Percentiles rank a stretch among this genome's conserved stretches.
phyloP scores from a whole-genome alignment of 2,797 vertebrate genomes.

The Phoeniculus purpureus region DNA sequence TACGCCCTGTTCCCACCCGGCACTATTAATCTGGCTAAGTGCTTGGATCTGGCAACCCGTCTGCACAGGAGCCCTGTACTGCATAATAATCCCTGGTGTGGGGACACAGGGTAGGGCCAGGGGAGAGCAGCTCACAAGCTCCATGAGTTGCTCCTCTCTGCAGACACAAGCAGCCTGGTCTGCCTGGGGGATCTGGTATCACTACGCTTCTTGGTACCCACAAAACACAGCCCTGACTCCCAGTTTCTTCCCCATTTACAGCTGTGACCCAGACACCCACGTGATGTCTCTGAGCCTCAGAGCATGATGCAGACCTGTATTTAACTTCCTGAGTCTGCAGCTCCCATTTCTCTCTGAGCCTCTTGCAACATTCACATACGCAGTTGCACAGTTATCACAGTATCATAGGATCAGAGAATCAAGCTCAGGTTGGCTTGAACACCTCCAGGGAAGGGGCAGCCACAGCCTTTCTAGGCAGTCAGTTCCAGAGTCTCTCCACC shows the following conservation, averaged over 20 bases:
- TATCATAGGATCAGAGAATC: no score
- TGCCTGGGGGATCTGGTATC: neutral
- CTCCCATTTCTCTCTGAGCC: neutral
- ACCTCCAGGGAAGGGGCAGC: no score
- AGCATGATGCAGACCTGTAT: neutral
- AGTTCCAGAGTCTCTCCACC: no score
- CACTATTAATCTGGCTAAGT: conserved; percentile 38
- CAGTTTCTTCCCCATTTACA: neutral
- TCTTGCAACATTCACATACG: neutral
- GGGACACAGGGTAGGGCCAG: neutral
- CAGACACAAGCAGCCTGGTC: fast-evolving
- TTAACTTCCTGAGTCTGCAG: neutral
- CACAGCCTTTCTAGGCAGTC: no score
- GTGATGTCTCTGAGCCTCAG: neutral
- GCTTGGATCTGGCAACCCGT: neutral
- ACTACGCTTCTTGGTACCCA: neutral
- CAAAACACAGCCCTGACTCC: neutral
- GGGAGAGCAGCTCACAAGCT: neutral
- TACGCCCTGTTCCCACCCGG: conserved; percentile 33
- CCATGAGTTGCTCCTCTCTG: neutral
- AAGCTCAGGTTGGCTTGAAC: no score
- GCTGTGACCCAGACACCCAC: neutral
- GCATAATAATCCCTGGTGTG: neutral
- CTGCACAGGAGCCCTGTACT: neutral
- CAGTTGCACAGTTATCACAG: neutral